Percentiles rank a stretch among this genome's conserved stretches.
Conservation (phyloP, 2,113 vertebrate species). For the Mormyrus lacerda region DNA sequence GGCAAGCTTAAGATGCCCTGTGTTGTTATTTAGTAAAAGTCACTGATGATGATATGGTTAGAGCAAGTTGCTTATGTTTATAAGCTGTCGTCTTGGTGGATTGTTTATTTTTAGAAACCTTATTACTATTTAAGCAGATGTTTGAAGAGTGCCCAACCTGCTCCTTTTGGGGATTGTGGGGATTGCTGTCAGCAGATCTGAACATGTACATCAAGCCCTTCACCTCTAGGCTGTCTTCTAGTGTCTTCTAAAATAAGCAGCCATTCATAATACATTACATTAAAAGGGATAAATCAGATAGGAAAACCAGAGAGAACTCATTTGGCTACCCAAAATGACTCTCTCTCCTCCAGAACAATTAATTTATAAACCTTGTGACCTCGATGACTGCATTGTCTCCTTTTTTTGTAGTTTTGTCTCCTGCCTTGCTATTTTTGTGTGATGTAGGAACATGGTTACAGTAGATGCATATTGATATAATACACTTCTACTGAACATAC, state of each 20-base stretch:
- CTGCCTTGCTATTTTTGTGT: neutral
- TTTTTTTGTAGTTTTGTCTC: neutral
- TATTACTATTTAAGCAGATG: slow-evolving; percentile 1
- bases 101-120: neutral
- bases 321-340: neutral
- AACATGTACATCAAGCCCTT: neutral
- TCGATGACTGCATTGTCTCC: neutral
- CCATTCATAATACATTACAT: neutral
- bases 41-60: neutral
- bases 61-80: neutral
- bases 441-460: neutral
- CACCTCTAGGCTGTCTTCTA: neutral
- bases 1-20: neutral
- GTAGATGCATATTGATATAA: neutral
- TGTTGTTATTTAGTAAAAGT: neutral
- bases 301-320: neutral
- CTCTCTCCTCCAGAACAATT: neutral
- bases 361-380: neutral
- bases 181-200: neutral
- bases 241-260: slow-evolving; percentile 1
- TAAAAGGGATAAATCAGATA: neutral
- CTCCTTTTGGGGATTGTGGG: neutral
- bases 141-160: neutral
- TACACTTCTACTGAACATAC: neutral
- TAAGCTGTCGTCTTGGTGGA: neutral